Base-by-base conservation (phyloP, 2,797 vertebrate genomes). In the Mormyrus proboscirostris region DNA sequence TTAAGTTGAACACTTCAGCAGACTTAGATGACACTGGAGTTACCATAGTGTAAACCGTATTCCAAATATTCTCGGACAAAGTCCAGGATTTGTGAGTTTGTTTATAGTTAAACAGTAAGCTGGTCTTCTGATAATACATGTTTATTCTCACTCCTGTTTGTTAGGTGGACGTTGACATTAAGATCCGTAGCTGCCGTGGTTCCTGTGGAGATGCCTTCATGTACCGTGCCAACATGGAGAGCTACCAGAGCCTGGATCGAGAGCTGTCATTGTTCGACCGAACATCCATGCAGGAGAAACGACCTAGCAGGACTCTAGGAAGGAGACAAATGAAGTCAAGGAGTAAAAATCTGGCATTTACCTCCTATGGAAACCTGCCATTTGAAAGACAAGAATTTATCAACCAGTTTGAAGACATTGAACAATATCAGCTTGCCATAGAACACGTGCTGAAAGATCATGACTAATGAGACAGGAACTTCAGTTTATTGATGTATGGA, bases 101-200 rank as follows among this genome's bases (percentile, higher is more conserved):
- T 89, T 79, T 2, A 6, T 8, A 41, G 88, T 90, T 90, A 88
- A 91, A 89, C 86, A 89, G 33, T 90, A 90, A 90, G 83, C 87
- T 1, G 8, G 9, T 50, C 57, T 1, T 86, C 88, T 90, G 89
- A 88, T 89, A 90, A 53, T 49, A 57, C 25, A 73, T 91, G 88
- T 87, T 92, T 91, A 86, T 91, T 50, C 38, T 49, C 6, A 1
- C 16, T 88, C 59, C 62, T 90, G 25, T 93, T 93, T 59, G 90
- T 95, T 89, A 99, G 98, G 97, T 99, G 94, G 98, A 99, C 91
- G 92, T 97, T 91, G 97, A 98, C 92, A 97, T 99, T 91, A 97
- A 96, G 93, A 95, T 99, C 86, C 95, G 97, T 87, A 91, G 95
- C 89, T 99, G 98, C 92, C 93, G 90, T 83, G 98, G 98, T 57